Conservation (phyloP, 2,113 vertebrate genomes). For the Syngnathus floridae region DNA sequence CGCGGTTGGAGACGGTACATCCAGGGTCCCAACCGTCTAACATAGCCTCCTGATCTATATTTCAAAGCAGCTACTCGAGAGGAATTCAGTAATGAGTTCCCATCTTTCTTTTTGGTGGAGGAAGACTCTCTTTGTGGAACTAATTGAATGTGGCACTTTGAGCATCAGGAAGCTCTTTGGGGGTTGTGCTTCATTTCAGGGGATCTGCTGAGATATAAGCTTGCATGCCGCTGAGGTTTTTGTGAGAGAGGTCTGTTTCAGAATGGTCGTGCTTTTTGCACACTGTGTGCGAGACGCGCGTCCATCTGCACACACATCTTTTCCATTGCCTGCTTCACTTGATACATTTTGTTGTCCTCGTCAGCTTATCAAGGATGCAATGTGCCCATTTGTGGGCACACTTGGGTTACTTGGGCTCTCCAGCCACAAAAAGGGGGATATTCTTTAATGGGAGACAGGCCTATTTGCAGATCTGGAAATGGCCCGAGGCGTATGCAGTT, state of each 20-base stretch:
- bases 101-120: conserved; percentile 62
- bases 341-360: conserved; percentile 57
- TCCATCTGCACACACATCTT: conserved; percentile 27
- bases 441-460: conserved; percentile 39
- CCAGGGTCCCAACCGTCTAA: conserved; percentile 41
- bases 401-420: conserved; percentile 35
- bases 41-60: conserved; percentile 66
- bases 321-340: conserved; percentile 28
- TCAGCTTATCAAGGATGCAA: conserved; percentile 53
- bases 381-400: conserved; percentile 24
- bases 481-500: conserved; percentile 38
- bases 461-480: conserved; percentile 59
- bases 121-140: conserved; percentile 70
- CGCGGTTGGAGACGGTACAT: conserved; percentile 31
- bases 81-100: conserved; percentile 72
- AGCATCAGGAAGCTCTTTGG: conserved; percentile 62
- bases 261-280: conserved; percentile 40
- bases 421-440: conserved; percentile 21
- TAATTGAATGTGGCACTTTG: conserved; percentile 72
- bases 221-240: conserved; percentile 37
- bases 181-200: conserved; percentile 50
- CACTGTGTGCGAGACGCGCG: conserved; percentile 17
- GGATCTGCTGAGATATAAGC: conserved; percentile 51
- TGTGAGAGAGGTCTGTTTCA: conserved; percentile 58
- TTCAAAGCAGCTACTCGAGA: conserved; percentile 63